These are phyloP conservation scores for Diadegma fenestrale DNA, from an alignment of 2,888 invertebrate genomes.

Conservation along the genomic window DNA sequence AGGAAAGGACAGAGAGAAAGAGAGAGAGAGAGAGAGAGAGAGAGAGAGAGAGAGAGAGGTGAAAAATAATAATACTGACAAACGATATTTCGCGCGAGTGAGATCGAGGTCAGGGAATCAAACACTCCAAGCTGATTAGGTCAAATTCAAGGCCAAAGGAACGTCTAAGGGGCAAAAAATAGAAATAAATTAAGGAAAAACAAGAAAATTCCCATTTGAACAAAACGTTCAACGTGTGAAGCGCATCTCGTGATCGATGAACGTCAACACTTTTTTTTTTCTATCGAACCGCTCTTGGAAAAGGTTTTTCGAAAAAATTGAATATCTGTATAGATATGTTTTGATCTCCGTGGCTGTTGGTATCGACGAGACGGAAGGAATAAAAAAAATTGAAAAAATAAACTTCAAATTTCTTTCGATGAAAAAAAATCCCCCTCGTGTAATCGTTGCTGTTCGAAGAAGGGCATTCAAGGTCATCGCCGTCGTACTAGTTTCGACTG, in stretches of 20 bases:
- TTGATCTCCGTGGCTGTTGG: constrained; percentile 13
- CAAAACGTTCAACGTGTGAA: constrained; percentile 4
- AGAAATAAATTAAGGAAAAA: neutral
- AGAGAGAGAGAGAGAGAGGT: constrained; percentile 6
- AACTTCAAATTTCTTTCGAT: constrained; percentile 18
- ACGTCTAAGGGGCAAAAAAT: constrained; percentile 2
- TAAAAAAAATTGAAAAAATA: constrained; percentile 6
- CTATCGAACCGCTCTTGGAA: neutral
- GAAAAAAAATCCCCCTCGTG: neutral
- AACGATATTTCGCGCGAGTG: constrained; percentile 41
- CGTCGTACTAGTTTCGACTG: neutral
- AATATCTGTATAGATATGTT: neutral
- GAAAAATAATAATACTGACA: constrained; percentile 53
- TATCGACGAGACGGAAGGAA: constrained; percentile 15
- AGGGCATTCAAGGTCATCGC: neutral
- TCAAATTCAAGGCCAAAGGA: neutral
- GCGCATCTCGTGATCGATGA: constrained; percentile 28
- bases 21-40: constrained; percentile 60
- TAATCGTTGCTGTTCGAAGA: neutral
- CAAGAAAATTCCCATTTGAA: neutral
- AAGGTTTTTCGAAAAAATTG: neutral
- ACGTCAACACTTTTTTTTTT: constrained; percentile 23
- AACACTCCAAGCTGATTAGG: constrained; percentile 43
- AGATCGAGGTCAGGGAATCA: constrained; percentile 4
- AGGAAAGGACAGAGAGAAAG: constrained; percentile 43